Base-by-base conservation (phyloP, 2,888 invertebrate genomes). In the Hirtodrosophila alboralis region DNA sequence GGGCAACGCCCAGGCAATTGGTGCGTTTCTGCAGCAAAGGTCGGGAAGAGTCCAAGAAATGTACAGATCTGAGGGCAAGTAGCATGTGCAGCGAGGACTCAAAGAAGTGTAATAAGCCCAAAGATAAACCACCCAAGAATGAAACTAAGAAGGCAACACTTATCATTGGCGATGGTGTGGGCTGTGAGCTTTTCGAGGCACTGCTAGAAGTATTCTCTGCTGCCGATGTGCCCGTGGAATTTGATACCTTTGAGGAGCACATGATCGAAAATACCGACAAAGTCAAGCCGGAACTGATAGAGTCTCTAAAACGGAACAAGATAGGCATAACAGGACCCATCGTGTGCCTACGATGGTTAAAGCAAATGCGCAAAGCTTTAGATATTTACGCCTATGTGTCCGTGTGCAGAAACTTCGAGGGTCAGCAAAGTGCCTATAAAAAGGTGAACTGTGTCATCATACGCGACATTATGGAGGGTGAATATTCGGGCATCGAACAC, bases 161-260 rank as follows among this genome's bases (percentile, higher is more conserved):
- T 45, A 97, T 99, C 61, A 98, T 98, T 0, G 99, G 98, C 34
- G 98, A 98, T 92, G 98, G 98, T 27, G 98, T 99, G 1, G 98
- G 98, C 0, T 97, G 97, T 0, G 98, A 99, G 90, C 91, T 99
- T 51, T 95, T 97, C 63, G 93, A 95, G 74, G 94, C 96, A 0
- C 95, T 98, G 4, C 94, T 95, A 89, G 95, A 96, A 88, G 96
- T 98, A 1, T 96, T 97, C 89, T 94, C 93, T 92, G 95, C 96
- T 38, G 95, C 95, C 6, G 94, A 94, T 59, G 96, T 96, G 45
- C 98, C 98, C 0, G 95, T 99, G 10, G 97, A 98, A 87, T 99
- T 98, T 91, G 98, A 99, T 90, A 93, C 96, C 4, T 95, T 95
- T 87, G 96, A 97, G 90, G 93, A 98, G 77, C 96, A 95, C 0